These are phyloP conservation scores for Drosophila percnosoma DNA, from an alignment of 2,888 invertebrate species.

Conservation along the genomic window DNA sequence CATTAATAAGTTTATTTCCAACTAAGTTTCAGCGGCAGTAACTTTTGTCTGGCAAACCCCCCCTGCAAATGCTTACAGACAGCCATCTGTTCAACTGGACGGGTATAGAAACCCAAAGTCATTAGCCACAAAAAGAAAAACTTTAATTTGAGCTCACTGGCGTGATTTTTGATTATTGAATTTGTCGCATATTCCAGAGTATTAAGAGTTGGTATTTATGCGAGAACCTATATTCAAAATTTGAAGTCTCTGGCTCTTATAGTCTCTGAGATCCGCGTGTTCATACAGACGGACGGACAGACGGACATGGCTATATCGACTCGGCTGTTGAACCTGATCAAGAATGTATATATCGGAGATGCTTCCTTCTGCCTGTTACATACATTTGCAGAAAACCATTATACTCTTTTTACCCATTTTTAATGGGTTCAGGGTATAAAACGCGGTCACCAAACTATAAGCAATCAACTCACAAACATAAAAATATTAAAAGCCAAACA, in stretches of 20 bases:
- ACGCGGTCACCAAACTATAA: not conserved
- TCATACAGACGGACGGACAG: no score
- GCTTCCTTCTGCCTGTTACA: no score
- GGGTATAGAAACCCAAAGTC: constrained; percentile 5
- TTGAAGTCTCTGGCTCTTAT: no score
- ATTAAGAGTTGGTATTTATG: not conserved
- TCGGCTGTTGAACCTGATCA: no score
- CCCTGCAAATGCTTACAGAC: not conserved
- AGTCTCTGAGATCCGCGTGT: no score
- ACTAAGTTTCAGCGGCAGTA: constrained; percentile 19
- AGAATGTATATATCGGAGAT: no score
- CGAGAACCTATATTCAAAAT: no score
- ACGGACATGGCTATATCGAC: no score
- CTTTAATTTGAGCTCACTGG: not conserved
- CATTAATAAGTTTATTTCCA: constrained; percentile 35
- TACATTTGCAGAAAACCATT: no score
- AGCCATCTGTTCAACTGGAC: constrained; percentile 6
- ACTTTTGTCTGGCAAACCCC: constrained; percentile 13
- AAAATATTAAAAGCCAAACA: not conserved
- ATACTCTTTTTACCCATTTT: no score
- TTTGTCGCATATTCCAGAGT: not conserved
- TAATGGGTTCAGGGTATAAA: not conserved
- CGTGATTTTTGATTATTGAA: no score
- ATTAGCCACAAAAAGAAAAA: constrained; percentile 17
- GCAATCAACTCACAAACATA: not conserved